Evolutionary conservation across 2,888 invertebrate genomes (phyloP), one percentile per base, ranked within the genome.

Genomic region (Drosophila differens): DNA sequence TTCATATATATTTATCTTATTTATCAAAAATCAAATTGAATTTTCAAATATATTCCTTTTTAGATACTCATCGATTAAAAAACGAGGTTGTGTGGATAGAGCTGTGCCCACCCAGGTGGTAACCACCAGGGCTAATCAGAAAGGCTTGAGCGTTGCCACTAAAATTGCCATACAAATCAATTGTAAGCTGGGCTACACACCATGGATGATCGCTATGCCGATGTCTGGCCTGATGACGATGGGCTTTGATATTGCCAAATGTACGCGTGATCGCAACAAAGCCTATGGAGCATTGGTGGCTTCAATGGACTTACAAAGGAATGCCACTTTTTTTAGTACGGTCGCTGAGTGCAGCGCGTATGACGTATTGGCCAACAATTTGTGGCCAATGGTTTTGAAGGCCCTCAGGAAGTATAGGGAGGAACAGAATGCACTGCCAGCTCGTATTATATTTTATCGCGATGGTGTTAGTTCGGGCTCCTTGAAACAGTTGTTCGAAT

Each of bases 391-490:
- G 89, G 94, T 97, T 14, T 92, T 83, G 2, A 93, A 93, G 74
- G 93, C 93, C 0, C 69, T 93, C 10, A 88, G 91, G 0, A 91
- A 92, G 65, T 94, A 92, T 69, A 79, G 83, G 5, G 75, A 74
- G 1, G 90, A 91, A 59, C 92, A 93, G 33, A 71, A 91, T 0
- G 65, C 53, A 2, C 81, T 95, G 92, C 99, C 99, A 0, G 94
- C 94, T 0, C 95, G 95, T 2, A 97, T 99, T 55, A 91, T 98
- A 2, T 95, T 99, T 44, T 99, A 97, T 93, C 95, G 99, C 14
- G 99, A 99, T 93, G 99, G 98, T 22, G 98, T 99, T 0, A 97
- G 98, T 2, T 98, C 99, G 74, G 98, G 99, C 0, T 97, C 98
- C 82, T 94, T 98, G 4, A 95, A 95, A 0, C 96, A 96, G 67